Conservation (phyloP, 2,888 invertebrate species). For the Nemurella pictetii region DNA sequence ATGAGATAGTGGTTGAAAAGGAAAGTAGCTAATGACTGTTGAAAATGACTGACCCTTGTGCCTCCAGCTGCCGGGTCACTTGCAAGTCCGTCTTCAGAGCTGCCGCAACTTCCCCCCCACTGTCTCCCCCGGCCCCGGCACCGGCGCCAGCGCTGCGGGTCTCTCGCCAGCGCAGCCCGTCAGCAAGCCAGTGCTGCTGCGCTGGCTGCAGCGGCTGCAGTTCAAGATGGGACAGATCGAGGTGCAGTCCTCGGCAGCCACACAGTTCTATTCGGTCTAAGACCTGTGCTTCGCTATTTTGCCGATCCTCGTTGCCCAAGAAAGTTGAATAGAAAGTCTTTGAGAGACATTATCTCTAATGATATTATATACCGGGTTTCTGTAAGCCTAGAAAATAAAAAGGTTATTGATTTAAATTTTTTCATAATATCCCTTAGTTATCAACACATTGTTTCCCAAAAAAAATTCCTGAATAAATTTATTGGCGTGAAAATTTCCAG, state of each 20-base stretch:
- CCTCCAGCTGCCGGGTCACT: slow-evolving; percentile 81
- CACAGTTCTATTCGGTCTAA: slow-evolving; percentile 81
- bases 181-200: slow-evolving; percentile 62
- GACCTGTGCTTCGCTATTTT: background rate
- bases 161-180: slow-evolving; percentile 27
- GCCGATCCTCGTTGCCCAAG: too few species aligned
- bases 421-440: too few species aligned
- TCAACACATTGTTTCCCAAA: too few species aligned
- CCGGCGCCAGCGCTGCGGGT: too few species aligned
- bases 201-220: slow-evolving; percentile 90
- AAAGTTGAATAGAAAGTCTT: too few species aligned
- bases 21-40: background rate
- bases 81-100: slow-evolving; percentile 82
- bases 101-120: slow-evolving; percentile 81
- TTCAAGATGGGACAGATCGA: slow-evolving; percentile 99
- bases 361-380: too few species aligned
- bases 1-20: too few species aligned
- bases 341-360: too few species aligned
- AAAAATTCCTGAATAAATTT: too few species aligned
- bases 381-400: too few species aligned
- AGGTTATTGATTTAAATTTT: too few species aligned
- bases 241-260: slow-evolving; percentile 87
- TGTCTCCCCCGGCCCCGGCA: slow-evolving; percentile 45
- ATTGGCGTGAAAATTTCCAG: too few species aligned
- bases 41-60: background rate